Conservation (phyloP, 1,140 invertebrate species). For the Euwallacea fornicatus region DNA sequence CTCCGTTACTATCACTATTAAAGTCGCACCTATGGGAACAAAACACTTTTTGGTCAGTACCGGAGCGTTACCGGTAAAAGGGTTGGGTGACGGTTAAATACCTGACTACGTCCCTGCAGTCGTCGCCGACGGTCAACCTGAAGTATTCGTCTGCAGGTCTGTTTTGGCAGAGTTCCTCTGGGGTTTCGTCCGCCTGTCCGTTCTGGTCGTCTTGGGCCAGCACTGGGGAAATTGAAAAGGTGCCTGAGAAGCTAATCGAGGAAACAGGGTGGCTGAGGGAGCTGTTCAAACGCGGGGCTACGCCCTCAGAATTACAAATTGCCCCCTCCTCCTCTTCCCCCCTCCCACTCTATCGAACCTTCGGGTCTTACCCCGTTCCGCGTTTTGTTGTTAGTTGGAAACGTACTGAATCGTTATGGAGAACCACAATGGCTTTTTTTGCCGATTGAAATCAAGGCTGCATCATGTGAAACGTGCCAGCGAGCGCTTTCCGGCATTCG, state of each 20-base stretch:
- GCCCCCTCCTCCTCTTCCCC: too few relatives aligned
- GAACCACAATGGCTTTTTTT: too few relatives aligned
- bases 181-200: constrained; percentile 67
- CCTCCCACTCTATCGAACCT: too few relatives aligned
- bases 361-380: too few relatives aligned
- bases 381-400: too few relatives aligned
- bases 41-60: background rate
- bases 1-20: constrained; percentile 81
- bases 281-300: too few relatives aligned
- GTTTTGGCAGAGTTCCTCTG: constrained; percentile 83
- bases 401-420: too few relatives aligned
- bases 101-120: constrained; percentile 91
- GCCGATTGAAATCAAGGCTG: background rate
- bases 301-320: too few relatives aligned
- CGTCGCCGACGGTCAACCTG: constrained; percentile 77
- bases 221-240: constrained; percentile 31
- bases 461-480: background rate
- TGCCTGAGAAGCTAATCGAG: too few relatives aligned
- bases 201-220: constrained; percentile 65
- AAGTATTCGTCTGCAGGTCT: constrained; percentile 89
- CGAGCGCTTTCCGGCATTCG: constrained; percentile 21
- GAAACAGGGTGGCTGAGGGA: too few relatives aligned
- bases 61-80: background rate
- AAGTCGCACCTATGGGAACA: constrained; percentile 76
- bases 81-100: constrained; percentile 51